These are phyloP conservation scores for Stegastes partitus DNA, from an alignment of 2,113 vertebrate genomes.

Conservation along the genomic window DNA sequence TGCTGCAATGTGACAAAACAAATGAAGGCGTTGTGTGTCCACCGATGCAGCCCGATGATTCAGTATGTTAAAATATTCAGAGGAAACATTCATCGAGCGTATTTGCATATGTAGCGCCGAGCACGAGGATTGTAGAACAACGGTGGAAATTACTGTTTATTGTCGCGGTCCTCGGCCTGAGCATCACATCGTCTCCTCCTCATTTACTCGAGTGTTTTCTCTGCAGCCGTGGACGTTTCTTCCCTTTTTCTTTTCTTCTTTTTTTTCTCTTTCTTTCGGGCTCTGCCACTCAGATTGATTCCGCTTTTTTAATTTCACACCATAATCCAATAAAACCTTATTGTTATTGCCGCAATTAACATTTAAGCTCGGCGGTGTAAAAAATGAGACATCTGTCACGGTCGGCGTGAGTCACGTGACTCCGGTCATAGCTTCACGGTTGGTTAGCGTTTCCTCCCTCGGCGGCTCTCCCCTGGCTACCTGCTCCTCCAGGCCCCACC, in stretches of 20 bases:
- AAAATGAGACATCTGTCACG: slow-evolving; percentile 74
- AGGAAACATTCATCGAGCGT: slow-evolving; percentile 36
- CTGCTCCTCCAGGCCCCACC: slow-evolving; percentile 63
- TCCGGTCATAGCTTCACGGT: slow-evolving; percentile 33
- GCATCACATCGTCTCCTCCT: slow-evolving; percentile 32
- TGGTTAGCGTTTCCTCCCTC: slow-evolving; percentile 36
- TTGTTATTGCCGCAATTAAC: slow-evolving; percentile 79
- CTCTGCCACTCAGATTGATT: slow-evolving; percentile 66
- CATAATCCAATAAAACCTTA: slow-evolving; percentile 80
- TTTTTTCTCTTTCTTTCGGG: background rate
- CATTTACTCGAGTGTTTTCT: slow-evolving; percentile 44
- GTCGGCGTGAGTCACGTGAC: slow-evolving; percentile 58
- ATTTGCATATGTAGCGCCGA: slow-evolving; percentile 58
- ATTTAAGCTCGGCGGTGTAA: slow-evolving; percentile 69
- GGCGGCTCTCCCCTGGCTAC: slow-evolving; percentile 15
- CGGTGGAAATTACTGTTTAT: slow-evolving; percentile 43
- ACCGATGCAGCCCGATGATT: slow-evolving; percentile 50
- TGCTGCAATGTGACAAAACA: slow-evolving; percentile 44
- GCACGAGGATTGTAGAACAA: slow-evolving; percentile 19
- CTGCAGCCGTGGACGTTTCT: slow-evolving; percentile 7
- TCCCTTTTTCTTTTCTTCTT: background rate
- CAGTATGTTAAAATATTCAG: slow-evolving; percentile 62
- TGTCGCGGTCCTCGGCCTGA: slow-evolving; percentile 35
- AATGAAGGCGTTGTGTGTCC: slow-evolving; percentile 50
- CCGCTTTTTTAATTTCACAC: slow-evolving; percentile 73